Evolutionary conservation across 1,140 invertebrate genomes (phyloP).

Genomic region (Augochlora pura): DNA sequence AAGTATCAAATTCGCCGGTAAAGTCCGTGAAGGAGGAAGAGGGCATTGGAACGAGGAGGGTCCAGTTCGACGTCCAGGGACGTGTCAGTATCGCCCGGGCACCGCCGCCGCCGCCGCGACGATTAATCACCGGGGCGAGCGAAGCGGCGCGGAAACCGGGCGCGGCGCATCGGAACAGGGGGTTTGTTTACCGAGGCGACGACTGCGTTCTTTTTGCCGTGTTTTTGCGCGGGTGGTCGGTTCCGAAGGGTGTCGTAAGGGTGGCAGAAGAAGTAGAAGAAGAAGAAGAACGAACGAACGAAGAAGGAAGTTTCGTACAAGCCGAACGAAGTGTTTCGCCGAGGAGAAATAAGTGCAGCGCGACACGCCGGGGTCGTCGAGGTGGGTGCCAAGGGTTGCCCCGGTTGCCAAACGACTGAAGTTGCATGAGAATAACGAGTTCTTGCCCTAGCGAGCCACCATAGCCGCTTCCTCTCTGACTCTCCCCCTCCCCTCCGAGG

Average conservation of each 20-base stretch:
- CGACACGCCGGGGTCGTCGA: background rate
- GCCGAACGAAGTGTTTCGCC: constrained; percentile 25
- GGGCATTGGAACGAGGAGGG: no score
- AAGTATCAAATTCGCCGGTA: no score
- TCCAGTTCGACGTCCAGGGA: no score
- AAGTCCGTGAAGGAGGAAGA: no score
- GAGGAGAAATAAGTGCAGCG: constrained; percentile 22
- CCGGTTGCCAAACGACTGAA: constrained; percentile 47
- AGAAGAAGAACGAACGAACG: background rate
- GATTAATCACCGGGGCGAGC: constrained; percentile 24
- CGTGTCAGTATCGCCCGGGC: no score
- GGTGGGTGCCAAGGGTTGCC: constrained; percentile 9
- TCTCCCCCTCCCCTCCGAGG: no score
- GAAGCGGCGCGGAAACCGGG: background rate
- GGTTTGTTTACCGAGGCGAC: constrained; percentile 28
- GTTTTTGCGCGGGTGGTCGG: no score
- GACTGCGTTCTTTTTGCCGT: background rate
- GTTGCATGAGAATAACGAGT: constrained; percentile 44
- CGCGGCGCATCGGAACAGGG: background rate
- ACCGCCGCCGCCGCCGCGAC: no score
- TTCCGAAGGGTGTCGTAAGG: no score
- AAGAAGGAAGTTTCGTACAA: background rate
- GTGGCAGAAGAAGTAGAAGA: no score
- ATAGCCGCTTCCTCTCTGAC: background rate
- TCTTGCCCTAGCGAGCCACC: background rate